phyloP scores from a whole-genome alignment of 2,113 vertebrate species.

The Cacatua alba region DNA sequence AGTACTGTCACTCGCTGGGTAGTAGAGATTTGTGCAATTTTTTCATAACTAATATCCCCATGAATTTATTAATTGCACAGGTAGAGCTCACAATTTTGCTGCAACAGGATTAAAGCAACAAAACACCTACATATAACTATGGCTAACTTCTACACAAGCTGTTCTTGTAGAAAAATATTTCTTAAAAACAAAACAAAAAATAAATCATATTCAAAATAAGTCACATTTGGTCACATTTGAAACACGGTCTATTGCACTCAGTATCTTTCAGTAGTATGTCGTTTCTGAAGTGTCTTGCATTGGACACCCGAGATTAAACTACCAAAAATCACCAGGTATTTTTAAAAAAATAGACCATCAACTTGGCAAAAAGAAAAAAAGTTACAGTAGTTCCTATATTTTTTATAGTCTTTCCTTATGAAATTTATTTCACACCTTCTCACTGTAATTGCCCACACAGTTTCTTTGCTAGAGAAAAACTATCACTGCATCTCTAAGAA shows the following conservation, averaged over 20 bases:
- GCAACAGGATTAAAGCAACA: background rate
- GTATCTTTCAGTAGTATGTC: background rate
- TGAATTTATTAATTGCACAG: slow-evolving; percentile 5
- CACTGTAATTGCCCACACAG: background rate
- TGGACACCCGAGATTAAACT: background rate
- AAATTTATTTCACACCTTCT: background rate
- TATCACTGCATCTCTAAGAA: background rate
- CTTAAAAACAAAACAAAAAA: background rate
- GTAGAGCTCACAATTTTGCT: background rate
- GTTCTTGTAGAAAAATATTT: background rate
- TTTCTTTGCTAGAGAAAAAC: background rate
- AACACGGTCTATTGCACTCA: background rate
- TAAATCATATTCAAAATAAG: background rate
- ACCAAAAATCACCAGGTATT: background rate
- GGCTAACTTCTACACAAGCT: background rate
- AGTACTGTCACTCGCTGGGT: background rate
- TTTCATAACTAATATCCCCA: slow-evolving; percentile 11
- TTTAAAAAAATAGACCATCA: background rate
- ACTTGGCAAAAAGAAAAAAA: background rate
- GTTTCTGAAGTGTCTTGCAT: background rate
- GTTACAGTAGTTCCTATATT: background rate
- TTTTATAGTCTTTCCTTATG: background rate
- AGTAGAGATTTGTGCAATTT: background rate
- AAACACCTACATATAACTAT: background rate
- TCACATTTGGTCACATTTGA: background rate